phyloP scores from a whole-genome alignment of 2,888 invertebrate genomes.

The Eupelmus urozonus region DNA sequence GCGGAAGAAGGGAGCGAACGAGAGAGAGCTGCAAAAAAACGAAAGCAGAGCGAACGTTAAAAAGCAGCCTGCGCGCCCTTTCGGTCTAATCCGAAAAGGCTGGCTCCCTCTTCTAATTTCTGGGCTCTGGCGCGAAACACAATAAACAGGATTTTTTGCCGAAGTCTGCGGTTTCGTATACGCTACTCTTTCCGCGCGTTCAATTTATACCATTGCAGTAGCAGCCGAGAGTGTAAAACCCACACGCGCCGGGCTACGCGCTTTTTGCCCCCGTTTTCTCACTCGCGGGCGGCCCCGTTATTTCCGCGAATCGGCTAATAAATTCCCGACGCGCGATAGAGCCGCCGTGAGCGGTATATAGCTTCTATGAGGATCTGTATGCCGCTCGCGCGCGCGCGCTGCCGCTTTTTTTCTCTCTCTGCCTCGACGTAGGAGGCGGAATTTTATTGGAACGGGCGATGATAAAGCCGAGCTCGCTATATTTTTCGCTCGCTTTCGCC shows the following conservation, averaged over 20 bases:
- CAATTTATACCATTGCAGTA: constrained; percentile 14
- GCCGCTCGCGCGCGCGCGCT: no score
- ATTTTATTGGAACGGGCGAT: constrained; percentile 2
- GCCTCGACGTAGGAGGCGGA: not conserved
- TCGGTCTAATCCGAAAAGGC: constrained; percentile 20
- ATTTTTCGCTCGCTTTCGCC: not conserved
- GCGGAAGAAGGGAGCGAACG: not conserved
- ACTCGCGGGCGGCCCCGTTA: constrained; percentile 25
- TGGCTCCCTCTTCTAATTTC: constrained; percentile 1
- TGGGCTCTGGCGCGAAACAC: constrained; percentile 12
- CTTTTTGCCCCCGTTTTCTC: constrained; percentile 21
- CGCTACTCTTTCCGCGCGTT: not conserved
- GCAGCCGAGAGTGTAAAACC: not conserved
- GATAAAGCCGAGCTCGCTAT: no score
- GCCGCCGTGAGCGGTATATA: no score
- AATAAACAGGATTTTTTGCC: constrained; percentile 36
- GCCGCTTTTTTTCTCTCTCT: not conserved
- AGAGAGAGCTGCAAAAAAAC: not conserved
- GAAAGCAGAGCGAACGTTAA: not conserved
- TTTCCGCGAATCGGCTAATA: constrained; percentile 55
- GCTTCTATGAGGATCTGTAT: no score
- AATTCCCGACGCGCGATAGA: constrained; percentile 39
- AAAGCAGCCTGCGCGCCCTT: not conserved
- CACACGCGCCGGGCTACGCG: not conserved
- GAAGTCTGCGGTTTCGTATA: constrained; percentile 1